Conservation (phyloP, 2,113 vertebrate genomes). For the Entosphenus tridentatus region DNA sequence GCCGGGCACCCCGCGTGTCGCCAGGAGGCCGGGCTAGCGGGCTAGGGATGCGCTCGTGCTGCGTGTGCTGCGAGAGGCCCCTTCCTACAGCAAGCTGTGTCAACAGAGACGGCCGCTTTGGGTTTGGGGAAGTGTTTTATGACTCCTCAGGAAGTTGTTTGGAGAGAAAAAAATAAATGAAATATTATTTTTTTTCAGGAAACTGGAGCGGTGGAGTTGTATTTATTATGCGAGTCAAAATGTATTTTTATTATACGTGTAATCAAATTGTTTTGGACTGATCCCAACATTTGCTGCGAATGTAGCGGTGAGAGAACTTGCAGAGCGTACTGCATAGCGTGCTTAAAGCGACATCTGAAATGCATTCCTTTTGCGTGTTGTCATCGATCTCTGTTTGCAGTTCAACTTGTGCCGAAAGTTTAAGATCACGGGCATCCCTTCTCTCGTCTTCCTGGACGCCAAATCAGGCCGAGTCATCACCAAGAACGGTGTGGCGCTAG, state of each 20-base stretch:
- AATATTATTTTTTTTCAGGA: too few relatives aligned
- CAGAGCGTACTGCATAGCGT: background rate
- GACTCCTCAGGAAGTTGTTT: too few relatives aligned
- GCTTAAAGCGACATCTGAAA: background rate
- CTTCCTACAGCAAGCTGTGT: too few relatives aligned
- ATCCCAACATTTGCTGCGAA: background rate
- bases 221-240: too few relatives aligned
- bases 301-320: conserved; percentile 1
- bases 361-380: conserved; percentile 1
- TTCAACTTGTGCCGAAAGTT: conserved; percentile 98
- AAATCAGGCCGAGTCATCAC: conserved; percentile 64
- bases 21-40: too few relatives aligned
- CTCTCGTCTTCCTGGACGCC: conserved; percentile 83
- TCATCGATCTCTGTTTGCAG: conserved; percentile 21
- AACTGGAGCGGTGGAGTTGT: too few relatives aligned
- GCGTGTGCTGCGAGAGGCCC: too few relatives aligned
- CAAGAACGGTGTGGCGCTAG: conserved; percentile 74
- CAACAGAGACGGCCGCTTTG: too few relatives aligned
- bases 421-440: conserved; percentile 90
- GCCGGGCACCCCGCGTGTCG: background rate
- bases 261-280: conserved; percentile 1
- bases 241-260: too few relatives aligned
- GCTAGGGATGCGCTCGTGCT: too few relatives aligned
- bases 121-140: too few relatives aligned
- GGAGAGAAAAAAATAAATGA: too few relatives aligned